A percentile compares a stretch with the other conserved stretches of the same genome.
phyloP scores from a whole-genome alignment of 2,113 vertebrate genomes.

The Atractosteus spatula region DNA sequence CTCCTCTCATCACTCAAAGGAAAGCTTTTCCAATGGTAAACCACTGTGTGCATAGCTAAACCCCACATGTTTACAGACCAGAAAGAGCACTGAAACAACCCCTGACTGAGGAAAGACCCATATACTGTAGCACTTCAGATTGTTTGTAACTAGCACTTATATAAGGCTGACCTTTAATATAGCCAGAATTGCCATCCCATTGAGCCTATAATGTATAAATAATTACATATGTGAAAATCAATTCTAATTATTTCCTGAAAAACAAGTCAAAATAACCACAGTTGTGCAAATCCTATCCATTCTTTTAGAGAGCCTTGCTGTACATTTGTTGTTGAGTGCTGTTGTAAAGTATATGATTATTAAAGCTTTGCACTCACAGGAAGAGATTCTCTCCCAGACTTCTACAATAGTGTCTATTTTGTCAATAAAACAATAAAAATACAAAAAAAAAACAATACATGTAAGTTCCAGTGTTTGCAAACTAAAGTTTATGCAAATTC shows the following conservation, averaged over 20 bases:
- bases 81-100: no score
- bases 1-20: no score
- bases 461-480: neutral
- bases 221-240: neutral
- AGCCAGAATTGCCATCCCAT: neutral
- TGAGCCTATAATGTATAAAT: neutral
- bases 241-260: neutral
- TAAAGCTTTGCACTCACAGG: neutral
- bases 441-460: no score
- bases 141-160: no score
- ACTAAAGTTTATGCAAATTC: neutral
- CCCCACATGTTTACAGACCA: no score
- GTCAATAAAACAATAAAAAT: neutral
- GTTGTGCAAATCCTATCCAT: neutral
- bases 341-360: neutral
- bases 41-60: no score
- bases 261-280: neutral
- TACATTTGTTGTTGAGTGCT: neutral
- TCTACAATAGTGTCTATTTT: neutral
- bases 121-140: no score
- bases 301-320: no score
- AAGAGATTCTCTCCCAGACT: neutral
- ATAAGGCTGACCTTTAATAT: neutral
- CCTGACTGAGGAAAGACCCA: no score
- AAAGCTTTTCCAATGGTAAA: no score